Evolutionary conservation across 2,888 invertebrate genomes (phyloP).

Genomic region (Tridacna gigas): DNA sequence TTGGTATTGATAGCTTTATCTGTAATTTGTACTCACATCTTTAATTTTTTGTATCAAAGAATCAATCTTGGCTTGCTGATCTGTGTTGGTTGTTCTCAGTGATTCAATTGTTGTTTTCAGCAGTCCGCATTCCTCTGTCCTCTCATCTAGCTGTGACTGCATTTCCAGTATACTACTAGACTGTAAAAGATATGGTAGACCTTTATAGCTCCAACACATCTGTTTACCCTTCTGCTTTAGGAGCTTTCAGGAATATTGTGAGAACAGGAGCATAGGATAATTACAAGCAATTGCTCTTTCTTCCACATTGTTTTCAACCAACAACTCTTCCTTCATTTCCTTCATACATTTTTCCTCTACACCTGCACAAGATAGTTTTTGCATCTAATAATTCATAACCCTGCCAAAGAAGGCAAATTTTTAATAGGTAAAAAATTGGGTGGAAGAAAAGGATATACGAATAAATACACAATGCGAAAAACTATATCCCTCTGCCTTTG

Average conservation of each 20-base stretch:
- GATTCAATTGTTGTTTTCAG: constrained; percentile 90
- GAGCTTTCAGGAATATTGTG: not conserved
- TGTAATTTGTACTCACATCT: constrained; percentile 84
- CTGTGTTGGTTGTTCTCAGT: constrained; percentile 90
- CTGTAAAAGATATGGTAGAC: constrained; percentile 63
- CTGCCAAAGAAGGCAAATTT: too few species aligned
- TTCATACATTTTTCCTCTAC: too few species aligned
- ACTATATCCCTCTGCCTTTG: too few species aligned
- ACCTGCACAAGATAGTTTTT: too few species aligned
- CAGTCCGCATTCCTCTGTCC: constrained; percentile 91
- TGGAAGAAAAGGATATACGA: too few species aligned
- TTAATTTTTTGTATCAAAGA: constrained; percentile 90
- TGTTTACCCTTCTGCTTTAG: not conserved
- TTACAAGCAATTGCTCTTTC: not conserved
- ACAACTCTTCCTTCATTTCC: too few species aligned
- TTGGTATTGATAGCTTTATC: too few species aligned
- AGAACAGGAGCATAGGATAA: not conserved
- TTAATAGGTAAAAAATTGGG: too few species aligned
- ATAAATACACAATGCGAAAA: too few species aligned
- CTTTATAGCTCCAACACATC: too few species aligned
- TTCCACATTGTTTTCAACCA: not conserved
- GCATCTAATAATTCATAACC: too few species aligned
- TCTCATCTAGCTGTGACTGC: constrained; percentile 92
- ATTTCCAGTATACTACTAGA: constrained; percentile 88
- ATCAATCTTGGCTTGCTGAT: constrained; percentile 89